phyloP scores from a whole-genome alignment of 2,113 vertebrate genomes.

The Addax nasomaculatus region DNA sequence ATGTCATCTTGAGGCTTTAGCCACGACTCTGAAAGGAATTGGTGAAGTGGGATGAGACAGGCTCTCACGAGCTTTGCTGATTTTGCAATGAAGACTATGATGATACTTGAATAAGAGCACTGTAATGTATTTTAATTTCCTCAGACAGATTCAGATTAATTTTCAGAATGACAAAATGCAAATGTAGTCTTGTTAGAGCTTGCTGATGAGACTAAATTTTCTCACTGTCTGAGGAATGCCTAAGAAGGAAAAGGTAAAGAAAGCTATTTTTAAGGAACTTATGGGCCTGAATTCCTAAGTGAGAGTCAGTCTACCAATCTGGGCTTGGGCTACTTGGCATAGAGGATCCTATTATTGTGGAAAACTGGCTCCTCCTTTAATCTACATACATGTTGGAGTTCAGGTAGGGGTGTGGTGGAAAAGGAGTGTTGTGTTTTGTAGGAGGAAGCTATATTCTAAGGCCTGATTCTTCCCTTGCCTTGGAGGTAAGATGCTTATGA shows the following conservation, averaged over 20 bases:
- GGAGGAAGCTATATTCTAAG: neutral
- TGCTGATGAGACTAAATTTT: constrained; percentile 26
- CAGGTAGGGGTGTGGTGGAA: neutral
- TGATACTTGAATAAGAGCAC: neutral
- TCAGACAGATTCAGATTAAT: constrained; percentile 30
- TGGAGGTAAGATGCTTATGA: neutral
- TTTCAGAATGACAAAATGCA: constrained; percentile 39
- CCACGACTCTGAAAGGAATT: neutral
- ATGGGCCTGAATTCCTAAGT: neutral
- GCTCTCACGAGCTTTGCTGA: neutral
- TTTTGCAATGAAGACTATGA: neutral
- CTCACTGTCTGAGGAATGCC: neutral
- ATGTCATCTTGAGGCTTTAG: neutral
- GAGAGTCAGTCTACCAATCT: neutral
- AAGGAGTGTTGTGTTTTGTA: neutral
- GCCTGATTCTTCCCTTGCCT: neutral
- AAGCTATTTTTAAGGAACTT: neutral
- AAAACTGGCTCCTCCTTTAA: neutral
- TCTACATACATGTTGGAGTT: neutral
- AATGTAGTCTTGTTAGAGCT: neutral
- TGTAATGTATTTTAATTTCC: constrained; percentile 38
- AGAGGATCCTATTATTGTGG: neutral
- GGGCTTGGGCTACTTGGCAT: neutral
- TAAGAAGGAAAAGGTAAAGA: neutral
- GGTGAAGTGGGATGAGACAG: neutral